Conservation (phyloP, 2,797 vertebrate species). For the Sebastes kiyomatsui region DNA sequence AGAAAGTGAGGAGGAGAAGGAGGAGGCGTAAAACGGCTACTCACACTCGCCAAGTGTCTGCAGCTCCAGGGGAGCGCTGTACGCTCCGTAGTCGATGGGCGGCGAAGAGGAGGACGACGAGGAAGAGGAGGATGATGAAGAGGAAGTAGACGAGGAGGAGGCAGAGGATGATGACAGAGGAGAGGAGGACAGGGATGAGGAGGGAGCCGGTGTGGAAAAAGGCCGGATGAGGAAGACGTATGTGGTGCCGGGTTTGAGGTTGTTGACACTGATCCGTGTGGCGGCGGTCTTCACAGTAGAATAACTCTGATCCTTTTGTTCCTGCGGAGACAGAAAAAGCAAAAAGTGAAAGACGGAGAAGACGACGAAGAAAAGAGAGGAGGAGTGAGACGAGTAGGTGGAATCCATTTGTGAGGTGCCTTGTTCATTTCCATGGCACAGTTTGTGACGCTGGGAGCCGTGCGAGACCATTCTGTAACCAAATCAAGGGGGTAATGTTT, state of each 20-base stretch:
- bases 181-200: slow-evolving; percentile 75
- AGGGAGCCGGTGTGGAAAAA: slow-evolving; percentile 74
- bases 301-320: slow-evolving; percentile 94
- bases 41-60: slow-evolving; percentile 93
- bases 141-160: slow-evolving; percentile 52
- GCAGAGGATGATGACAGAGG: slow-evolving; percentile 79
- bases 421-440: slow-evolving; percentile 36
- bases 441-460: neutral
- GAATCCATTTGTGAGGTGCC: slow-evolving; percentile 38
- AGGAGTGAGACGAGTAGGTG: slow-evolving; percentile 46
- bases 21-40: slow-evolving; percentile 65
- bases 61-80: slow-evolving; percentile 91
- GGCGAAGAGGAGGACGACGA: slow-evolving; percentile 59
- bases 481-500: slow-evolving; percentile 15
- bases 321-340: slow-evolving; percentile 77
- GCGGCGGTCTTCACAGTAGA: slow-evolving; percentile 92
- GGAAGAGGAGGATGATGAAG: slow-evolving; percentile 70
- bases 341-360: slow-evolving; percentile 16
- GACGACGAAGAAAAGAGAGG: neutral
- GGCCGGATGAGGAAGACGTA: slow-evolving; percentile 94
- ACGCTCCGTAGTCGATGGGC: slow-evolving; percentile 85
- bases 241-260: slow-evolving; percentile 93
- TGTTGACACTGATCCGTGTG: slow-evolving; percentile 90
- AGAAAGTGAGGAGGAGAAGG: slow-evolving; percentile 24
- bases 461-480: slow-evolving; percentile 5